Percentiles rank a stretch among this genome's conserved stretches.
Conservation (phyloP, 1,140 invertebrate species). For the Anastrepha ludens region DNA sequence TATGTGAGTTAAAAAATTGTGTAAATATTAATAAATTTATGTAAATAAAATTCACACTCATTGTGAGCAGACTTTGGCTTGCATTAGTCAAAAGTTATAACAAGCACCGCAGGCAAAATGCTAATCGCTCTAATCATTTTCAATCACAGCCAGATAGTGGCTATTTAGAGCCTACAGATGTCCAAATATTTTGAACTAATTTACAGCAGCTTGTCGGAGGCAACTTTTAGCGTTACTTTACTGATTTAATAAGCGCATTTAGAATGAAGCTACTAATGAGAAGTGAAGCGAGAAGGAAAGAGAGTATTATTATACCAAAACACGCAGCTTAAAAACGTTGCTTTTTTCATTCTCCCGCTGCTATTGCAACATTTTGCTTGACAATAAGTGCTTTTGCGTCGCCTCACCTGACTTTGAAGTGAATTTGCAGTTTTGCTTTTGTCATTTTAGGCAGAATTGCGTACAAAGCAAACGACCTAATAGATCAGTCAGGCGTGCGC, state of each 20-base stretch:
- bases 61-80: background rate
- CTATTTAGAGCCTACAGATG: background rate
- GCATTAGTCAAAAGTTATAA: background rate
- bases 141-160: background rate
- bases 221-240: background rate
- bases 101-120: background rate
- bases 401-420: too few species aligned
- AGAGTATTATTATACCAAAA: too few species aligned
- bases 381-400: too few species aligned
- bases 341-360: too few species aligned
- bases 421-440: background rate
- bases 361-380: too few species aligned
- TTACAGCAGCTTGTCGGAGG: background rate
- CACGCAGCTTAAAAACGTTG: too few species aligned
- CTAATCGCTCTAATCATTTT: conserved; percentile 37
- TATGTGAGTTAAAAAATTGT: background rate
- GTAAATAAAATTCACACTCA: background rate
- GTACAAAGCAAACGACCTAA: background rate
- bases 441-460: background rate
- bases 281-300: background rate
- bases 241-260: conserved; percentile 24
- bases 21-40: background rate
- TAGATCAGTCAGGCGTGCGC: background rate
- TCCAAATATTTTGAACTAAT: background rate
- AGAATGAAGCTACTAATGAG: background rate